Conservation (phyloP, 1,140 invertebrate genomes). For the silkworm (Bombyx mori) region ASM3026992v2 NC_085123.1:16681501-16682000, state of each 20-base stretch:
- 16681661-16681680: too few relatives aligned
- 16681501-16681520: too few relatives aligned
- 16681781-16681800: constrained; percentile 86
- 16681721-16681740: constrained; percentile 81
- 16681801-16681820: constrained; percentile 75
- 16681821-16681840: constrained; percentile 75
- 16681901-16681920: constrained; percentile 7
- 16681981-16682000: not conserved
- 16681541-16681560: too few relatives aligned
- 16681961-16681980: not conserved
- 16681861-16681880: constrained; percentile 22
- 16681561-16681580: too few relatives aligned
- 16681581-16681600: too few relatives aligned
- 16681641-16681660: too few relatives aligned
- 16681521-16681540: too few relatives aligned
- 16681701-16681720: constrained; percentile 72
- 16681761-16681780: constrained; percentile 87
- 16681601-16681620: too few relatives aligned
- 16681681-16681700: constrained; percentile 37
- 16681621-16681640: too few relatives aligned
- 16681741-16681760: constrained; percentile 85
- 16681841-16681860: constrained; percentile 74
- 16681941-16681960: not conserved
- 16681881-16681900: constrained; percentile 10
- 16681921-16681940: constrained; percentile 24